These are phyloP conservation scores for Drosophila meridiana DNA, from an alignment of 2,888 invertebrate species.

Conservation along the genomic window DNA sequence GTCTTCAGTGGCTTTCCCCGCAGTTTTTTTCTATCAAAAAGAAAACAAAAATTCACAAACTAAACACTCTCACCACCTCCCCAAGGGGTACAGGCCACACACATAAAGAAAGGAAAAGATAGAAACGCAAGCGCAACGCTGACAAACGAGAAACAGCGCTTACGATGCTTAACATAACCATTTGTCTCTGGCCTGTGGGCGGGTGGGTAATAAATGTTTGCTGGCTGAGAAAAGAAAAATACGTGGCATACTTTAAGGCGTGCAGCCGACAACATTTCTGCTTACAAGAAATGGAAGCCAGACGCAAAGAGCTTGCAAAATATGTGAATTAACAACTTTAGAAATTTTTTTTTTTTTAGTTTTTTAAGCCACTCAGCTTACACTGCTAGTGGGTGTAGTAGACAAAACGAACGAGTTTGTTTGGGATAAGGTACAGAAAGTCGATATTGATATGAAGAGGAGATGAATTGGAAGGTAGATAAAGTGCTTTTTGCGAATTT, in stretches of 20 bases:
- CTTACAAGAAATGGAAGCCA: conserved; percentile 43
- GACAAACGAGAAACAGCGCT: conserved; percentile 49
- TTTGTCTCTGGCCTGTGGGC: conserved; percentile 52
- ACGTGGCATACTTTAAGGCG: conserved; percentile 57
- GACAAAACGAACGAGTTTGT: background rate
- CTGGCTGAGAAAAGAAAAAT: conserved; percentile 47
- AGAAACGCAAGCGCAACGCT: conserved; percentile 7
- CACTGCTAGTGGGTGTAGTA: background rate
- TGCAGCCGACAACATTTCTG: conserved; percentile 58
- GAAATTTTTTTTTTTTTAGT: background rate
- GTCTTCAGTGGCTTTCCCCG: background rate
- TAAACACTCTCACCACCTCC: background rate
- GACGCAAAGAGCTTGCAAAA: conserved; percentile 34
- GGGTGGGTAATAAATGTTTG: conserved; percentile 59
- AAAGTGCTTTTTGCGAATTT: background rate
- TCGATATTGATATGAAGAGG: background rate
- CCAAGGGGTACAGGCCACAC: background rate
- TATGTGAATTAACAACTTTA: conserved; percentile 1
- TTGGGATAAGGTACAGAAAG: background rate
- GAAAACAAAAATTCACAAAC: background rate
- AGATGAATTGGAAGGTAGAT: no score
- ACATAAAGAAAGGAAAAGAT: conserved; percentile 4
- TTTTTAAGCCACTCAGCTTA: background rate
- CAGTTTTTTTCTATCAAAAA: background rate
- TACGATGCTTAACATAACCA: conserved; percentile 57